Evolutionary conservation across 2,113 vertebrate species (phyloP).

Genomic region (Scopus umbretta): DNA sequence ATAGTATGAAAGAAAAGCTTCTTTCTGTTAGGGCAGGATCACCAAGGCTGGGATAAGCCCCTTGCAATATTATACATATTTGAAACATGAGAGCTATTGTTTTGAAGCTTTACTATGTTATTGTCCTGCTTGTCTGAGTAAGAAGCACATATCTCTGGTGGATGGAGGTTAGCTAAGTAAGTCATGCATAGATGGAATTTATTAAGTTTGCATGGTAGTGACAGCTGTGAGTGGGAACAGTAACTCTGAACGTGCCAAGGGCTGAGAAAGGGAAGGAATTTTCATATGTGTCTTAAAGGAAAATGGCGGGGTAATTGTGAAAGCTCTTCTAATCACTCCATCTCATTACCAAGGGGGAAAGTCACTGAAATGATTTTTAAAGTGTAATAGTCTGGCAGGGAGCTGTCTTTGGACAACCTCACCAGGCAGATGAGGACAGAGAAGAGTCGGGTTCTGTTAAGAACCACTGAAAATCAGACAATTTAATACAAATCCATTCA

Average conservation of each 20-base stretch:
- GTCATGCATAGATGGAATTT: constrained; percentile 67
- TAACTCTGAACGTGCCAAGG: constrained; percentile 48
- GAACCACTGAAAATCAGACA: not conserved
- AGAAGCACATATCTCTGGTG: constrained; percentile 59
- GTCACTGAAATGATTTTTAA: constrained; percentile 44
- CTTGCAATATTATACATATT: constrained; percentile 31
- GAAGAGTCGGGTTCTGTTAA: not conserved
- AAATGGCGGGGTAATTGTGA: constrained; percentile 49
- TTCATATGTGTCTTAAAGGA: constrained; percentile 34
- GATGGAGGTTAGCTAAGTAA: constrained; percentile 66
- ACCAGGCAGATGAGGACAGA: constrained; percentile 1
- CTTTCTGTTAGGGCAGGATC: not conserved
- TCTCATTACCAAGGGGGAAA: constrained; percentile 33
- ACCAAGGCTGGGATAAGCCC: constrained; percentile 5
- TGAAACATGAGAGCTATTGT: constrained; percentile 56
- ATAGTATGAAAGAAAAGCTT: not conserved
- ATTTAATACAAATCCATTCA: constrained; percentile 40
- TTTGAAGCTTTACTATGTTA: constrained; percentile 60
- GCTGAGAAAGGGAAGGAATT: constrained; percentile 53
- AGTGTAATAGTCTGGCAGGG: constrained; percentile 32
- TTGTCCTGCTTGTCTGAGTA: constrained; percentile 56
- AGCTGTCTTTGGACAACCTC: constrained; percentile 46
- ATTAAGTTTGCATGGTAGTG: constrained; percentile 62
- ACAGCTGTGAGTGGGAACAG: constrained; percentile 60
- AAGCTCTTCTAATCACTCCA: constrained; percentile 52